phyloP scores from a whole-genome alignment of 2,113 vertebrate species.

The Pan paniscus region DNA sequence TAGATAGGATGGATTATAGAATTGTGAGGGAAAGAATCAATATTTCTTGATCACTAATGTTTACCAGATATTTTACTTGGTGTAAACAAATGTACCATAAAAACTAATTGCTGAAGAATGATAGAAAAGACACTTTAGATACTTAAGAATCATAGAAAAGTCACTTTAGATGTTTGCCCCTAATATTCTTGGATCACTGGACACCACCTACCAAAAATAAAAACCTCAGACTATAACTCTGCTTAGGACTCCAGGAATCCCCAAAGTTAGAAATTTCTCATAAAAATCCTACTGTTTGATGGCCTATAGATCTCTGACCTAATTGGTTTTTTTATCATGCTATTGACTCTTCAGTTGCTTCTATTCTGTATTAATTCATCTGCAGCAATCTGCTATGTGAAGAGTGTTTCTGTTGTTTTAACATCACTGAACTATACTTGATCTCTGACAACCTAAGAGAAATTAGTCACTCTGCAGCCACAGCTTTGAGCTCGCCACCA shows the following conservation, averaged over 20 bases:
- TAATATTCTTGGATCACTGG: neutral
- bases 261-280: neutral
- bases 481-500: neutral
- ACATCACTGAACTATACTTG: neutral
- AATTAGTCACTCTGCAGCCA: neutral
- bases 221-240: neutral
- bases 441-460: neutral
- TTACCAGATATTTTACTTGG: neutral
- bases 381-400: neutral
- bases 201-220: neutral
- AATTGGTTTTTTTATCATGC: neutral
- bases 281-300: neutral
- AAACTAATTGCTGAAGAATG: neutral
- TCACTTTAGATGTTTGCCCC: neutral
- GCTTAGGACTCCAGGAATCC: neutral
- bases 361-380: neutral
- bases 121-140: neutral
- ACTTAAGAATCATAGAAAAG: neutral
- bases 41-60: neutral
- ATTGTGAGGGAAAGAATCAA: neutral
- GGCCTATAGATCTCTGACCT: fast-evolving
- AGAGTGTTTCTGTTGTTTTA: neutral
- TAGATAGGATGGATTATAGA: neutral
- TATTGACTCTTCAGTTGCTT: neutral
- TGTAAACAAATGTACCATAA: neutral